Base-by-base conservation (phyloP, 1,140 invertebrate genomes). In the Zaprionus nigranus region DNA sequence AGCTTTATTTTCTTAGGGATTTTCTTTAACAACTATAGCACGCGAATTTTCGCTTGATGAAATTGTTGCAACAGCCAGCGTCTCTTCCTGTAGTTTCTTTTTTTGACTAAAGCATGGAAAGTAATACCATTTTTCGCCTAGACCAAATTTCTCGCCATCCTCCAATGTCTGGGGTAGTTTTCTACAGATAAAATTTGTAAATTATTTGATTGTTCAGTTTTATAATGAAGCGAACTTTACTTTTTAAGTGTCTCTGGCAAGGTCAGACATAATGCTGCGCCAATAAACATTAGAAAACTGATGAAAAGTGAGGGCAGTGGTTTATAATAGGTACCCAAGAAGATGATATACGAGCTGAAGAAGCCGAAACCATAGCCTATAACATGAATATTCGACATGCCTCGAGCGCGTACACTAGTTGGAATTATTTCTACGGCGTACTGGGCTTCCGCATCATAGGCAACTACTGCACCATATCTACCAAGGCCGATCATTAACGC, bases 381-480 rank as follows among this genome's bases (percentile, higher is more conserved):
- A 11, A 95, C 93, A 77, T 95, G 94, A 36, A 94, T 93, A 20
- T 93, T 93, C 13, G 94, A 93, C 34, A 95, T 93, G 24, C 94
- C 94, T 70, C 94, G 93, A 1, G 93, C 94, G 30, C 95, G 92
- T 0, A 96, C 94, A 38, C 94, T 94, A 0, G 95, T 96, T 0
- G 95, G 95, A 62, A 95, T 94, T 22, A 95, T 92, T 81, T 96
- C 95, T 1, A 95, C 94, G 13, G 95, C 94, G 81, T 96, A 96
- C 68, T 95, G 94, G 49, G 95, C 90, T 84, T 94, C 91, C 2
- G 95, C 94, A 82, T 95, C 94, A 85, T 95, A 96, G 38, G 95
- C 94, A 7, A 95, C 94, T 17, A 94, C 94, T 26, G 94, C 94
- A 22, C 94, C 94, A 69, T 94, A 94, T 63, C 95, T 93, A 7